A percentile compares a stretch with the other conserved stretches of the same genome.
Evolutionary conservation across 2,888 invertebrate species (phyloP).

Genomic region (Pasiphila rectangulata): DNA sequence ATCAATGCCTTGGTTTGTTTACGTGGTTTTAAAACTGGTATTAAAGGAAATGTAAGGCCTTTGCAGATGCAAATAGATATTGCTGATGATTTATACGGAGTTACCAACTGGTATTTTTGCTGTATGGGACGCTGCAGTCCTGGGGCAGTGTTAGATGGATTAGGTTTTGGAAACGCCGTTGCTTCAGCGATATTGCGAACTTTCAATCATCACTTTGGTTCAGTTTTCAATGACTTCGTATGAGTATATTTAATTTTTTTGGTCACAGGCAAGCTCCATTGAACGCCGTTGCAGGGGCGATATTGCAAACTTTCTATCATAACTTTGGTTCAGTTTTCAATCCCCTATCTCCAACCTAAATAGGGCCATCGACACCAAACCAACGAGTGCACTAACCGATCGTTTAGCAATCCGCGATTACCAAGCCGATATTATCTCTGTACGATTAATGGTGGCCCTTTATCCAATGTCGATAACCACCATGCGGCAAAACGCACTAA

Average conservation of each 20-base stretch:
- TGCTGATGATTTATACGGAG: no score
- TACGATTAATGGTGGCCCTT: slow-evolving; percentile 74
- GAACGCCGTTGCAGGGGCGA: no score
- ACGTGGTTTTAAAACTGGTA: background rate
- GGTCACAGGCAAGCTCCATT: no score
- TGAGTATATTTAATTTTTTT: no score
- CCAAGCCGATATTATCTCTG: slow-evolving; percentile 71
- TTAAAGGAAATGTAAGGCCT: no score
- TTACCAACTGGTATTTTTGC: no score
- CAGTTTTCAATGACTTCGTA: slow-evolving; percentile 35
- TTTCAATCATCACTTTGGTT: slow-evolving; percentile 21
- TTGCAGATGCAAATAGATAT: no score
- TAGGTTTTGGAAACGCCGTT: background rate
- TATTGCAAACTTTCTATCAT: slow-evolving; percentile 19
- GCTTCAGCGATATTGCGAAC: background rate
- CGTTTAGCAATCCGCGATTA: slow-evolving; percentile 75
- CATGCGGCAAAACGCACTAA: slow-evolving; percentile 42
- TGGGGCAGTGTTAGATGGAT: no score
- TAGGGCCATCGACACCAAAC: slow-evolving; percentile 54
- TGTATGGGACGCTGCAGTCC: no score
- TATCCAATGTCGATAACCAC: slow-evolving; percentile 66
- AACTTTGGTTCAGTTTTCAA: slow-evolving; percentile 30
- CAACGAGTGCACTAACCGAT: slow-evolving; percentile 59
- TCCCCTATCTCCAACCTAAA: slow-evolving; percentile 30
- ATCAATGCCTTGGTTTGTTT: background rate